phyloP scores from a whole-genome alignment of 2,888 invertebrate genomes.

The Blastobasis lacticolella region DNA sequence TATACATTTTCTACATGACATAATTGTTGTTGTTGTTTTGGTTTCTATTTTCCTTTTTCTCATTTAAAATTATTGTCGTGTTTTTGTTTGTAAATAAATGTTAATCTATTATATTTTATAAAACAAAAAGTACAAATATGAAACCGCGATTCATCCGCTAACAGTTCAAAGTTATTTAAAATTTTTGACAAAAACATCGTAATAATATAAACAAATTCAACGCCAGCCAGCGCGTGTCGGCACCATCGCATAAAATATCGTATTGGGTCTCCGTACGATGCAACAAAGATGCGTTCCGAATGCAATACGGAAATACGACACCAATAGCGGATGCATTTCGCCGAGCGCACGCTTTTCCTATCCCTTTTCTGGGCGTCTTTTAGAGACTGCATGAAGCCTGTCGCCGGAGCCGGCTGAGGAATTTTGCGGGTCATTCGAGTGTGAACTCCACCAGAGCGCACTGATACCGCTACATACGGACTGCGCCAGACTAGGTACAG shows the following conservation, averaged over 20 bases:
- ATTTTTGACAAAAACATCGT: background rate
- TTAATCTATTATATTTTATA: no score
- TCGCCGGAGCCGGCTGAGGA: constrained; percentile 15
- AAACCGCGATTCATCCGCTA: no score
- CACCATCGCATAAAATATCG: constrained; percentile 9
- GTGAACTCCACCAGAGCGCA: constrained; percentile 31
- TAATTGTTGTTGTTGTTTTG: no score
- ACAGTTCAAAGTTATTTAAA: no score
- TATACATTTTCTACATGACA: no score
- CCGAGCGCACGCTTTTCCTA: constrained; percentile 37
- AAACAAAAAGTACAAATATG: no score
- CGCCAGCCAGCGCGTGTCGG: constrained; percentile 1
- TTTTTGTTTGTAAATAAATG: no score
- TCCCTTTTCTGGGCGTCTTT: constrained; percentile 46
- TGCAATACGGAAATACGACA: constrained; percentile 21
- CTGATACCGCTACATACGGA: constrained; percentile 19
- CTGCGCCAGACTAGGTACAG: background rate
- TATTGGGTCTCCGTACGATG: constrained; percentile 15
- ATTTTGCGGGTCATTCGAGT: constrained; percentile 45
- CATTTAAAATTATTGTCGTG: no score
- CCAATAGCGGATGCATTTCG: constrained; percentile 49
- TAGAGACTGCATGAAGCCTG: constrained; percentile 15
- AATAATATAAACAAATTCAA: background rate
- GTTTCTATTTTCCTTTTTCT: no score
- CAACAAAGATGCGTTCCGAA: constrained; percentile 20